Percentiles rank a stretch among this genome's conserved stretches.
Conservation (phyloP, 1,140 invertebrate genomes). For the Leguminivora glycinivorella region DNA sequence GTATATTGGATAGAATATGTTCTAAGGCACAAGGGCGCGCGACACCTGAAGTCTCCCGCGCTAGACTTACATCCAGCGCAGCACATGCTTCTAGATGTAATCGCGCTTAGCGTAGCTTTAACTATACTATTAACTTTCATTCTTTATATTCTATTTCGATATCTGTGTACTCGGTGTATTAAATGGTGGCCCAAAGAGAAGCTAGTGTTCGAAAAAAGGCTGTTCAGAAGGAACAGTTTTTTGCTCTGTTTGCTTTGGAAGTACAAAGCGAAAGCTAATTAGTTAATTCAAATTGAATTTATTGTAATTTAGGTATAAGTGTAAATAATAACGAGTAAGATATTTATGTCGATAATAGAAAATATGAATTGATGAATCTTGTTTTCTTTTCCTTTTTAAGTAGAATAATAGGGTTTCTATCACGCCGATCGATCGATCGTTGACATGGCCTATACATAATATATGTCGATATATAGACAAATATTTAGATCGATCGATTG, state of each 20-base stretch:
- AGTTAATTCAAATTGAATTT: constrained; percentile 42
- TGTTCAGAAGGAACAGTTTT: constrained; percentile 60
- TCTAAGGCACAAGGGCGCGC: constrained; percentile 81
- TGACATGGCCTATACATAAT: too few relatives aligned
- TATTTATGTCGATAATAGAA: constrained; percentile 44
- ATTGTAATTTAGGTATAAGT: constrained; percentile 44
- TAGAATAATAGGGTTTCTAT: too few relatives aligned
- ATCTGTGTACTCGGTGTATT: constrained; percentile 64
- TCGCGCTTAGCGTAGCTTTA: constrained; percentile 58
- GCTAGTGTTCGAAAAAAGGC: constrained; percentile 55
- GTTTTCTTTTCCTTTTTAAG: not conserved
- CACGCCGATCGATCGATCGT: too few relatives aligned
- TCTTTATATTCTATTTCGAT: constrained; percentile 64
- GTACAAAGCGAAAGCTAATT: constrained; percentile 66
- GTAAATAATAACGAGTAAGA: constrained; percentile 60
- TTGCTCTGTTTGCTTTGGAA: constrained; percentile 64
- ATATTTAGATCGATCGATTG: too few relatives aligned
- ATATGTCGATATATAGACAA: too few relatives aligned
- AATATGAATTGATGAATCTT: not conserved
- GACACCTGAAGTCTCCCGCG: constrained; percentile 81
- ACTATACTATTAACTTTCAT: constrained; percentile 55
- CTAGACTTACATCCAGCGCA: constrained; percentile 81
- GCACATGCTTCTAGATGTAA: constrained; percentile 83
- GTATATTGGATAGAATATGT: constrained; percentile 85
- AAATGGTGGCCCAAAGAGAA: constrained; percentile 66